Evolutionary conservation across 2,888 invertebrate species (phyloP), one percentile per base, ranked within the genome.

Genomic region (Conops quadrifasciatus): DNA sequence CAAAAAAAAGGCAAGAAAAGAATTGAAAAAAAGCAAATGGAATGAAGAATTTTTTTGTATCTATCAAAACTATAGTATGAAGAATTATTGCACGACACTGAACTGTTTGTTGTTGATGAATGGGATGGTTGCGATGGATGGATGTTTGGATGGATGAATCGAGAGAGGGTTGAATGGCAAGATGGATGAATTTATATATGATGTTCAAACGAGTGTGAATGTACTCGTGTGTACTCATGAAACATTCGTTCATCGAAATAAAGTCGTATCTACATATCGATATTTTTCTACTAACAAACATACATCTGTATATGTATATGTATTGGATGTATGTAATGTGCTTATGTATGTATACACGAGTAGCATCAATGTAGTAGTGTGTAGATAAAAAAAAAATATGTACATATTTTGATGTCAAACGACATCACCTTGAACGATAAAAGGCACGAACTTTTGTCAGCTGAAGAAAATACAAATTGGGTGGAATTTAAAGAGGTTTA

Each of bases 11-110:
- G 36, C 43, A 36, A 30, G n/a, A 47, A 24, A 58, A 24, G 7
- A 58, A 24, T 43, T 24, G 60, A 60, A 30, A 26, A 58, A 19
- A 30, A 59, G 3, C 36, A 26, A 24, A 26, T 59, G 59, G 62
- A 19, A 36, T 43, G 28, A 28, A 36, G 56, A 51, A 16, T 59
- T 67, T 53, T 71, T 66, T 71, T 71, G 71, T 71, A 71, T 71
- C 71, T 71, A 71, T 71, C 71, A 71, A 66, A 71, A 71, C 67
- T 71, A 71, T 62, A n/a, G n/a, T n/a, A 71, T 62, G 71, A 53
- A 62, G 71, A 66, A 67, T n/a, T n/a, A n/a, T 59, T 67, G 59
- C 66, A 56, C 56, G 53, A 24, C 21, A 24, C 28, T 66, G 19
- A 9, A n/a, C n/a, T n/a, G n/a, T n/a, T n/a, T n/a, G n/a, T n/a